Conservation (phyloP, 2,888 invertebrate species). For the Tetragonula carbonaria region DNA sequence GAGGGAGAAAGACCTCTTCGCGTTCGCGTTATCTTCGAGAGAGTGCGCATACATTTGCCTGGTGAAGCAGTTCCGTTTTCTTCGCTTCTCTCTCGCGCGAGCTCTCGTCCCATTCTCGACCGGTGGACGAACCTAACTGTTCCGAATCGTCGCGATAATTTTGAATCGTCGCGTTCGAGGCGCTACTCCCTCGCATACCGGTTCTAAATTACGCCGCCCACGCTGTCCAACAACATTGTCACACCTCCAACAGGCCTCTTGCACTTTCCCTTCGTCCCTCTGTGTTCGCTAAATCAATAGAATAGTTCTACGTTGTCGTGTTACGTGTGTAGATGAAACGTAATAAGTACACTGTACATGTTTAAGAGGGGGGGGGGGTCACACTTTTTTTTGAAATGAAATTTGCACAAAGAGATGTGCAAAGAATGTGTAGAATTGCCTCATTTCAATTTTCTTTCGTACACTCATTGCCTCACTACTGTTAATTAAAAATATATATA, state of each 20-base stretch:
- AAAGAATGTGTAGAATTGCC: too few species aligned
- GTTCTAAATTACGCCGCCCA: constrained; percentile 61
- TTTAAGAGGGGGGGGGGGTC: constrained; percentile 9
- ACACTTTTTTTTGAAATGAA: too few species aligned
- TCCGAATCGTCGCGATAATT: constrained; percentile 78
- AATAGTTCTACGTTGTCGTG: constrained; percentile 65
- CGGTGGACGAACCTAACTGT: constrained; percentile 78
- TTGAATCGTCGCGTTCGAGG: constrained; percentile 75
- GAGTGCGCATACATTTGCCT: constrained; percentile 78
- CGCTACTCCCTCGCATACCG: constrained; percentile 65
- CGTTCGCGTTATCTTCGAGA: constrained; percentile 76
- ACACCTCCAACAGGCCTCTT: not conserved
- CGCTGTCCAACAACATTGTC: not conserved
- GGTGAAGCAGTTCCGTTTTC: constrained; percentile 79
- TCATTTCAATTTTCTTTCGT: too few species aligned
- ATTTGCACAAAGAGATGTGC: too few species aligned
- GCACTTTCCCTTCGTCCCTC: not conserved
- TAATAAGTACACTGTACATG: constrained; percentile 56
- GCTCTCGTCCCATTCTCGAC: constrained; percentile 59
- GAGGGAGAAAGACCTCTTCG: constrained; percentile 38
- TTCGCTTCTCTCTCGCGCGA: constrained; percentile 65
- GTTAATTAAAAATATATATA: too few species aligned
- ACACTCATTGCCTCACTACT: too few species aligned
- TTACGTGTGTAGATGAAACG: constrained; percentile 30
- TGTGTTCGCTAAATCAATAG: constrained; percentile 63